Conservation (phyloP, 2,797 vertebrate genomes). For the Darevskia mixta region DNA sequence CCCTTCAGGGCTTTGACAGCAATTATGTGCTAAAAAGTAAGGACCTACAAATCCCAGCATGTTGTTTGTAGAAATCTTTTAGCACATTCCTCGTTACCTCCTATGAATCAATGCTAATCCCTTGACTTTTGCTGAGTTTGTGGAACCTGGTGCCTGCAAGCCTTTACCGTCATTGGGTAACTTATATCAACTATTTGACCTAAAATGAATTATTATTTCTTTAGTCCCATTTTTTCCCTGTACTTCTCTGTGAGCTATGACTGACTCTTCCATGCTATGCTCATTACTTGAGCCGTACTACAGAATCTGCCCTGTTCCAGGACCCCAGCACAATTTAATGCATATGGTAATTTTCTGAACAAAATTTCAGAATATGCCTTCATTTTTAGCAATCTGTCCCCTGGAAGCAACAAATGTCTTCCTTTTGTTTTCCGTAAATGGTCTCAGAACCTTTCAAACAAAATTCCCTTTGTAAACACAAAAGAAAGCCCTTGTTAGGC, state of each 20-base stretch:
- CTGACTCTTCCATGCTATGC: fast-evolving
- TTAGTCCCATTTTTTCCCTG: not conserved
- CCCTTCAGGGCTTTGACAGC: not conserved
- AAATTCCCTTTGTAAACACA: not conserved
- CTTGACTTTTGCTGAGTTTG: not conserved
- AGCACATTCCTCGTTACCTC: not conserved
- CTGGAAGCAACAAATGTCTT: not conserved
- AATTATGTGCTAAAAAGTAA: not conserved
- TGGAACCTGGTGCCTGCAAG: not conserved
- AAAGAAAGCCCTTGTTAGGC: not conserved
- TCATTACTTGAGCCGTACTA: not conserved
- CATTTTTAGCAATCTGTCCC: not conserved
- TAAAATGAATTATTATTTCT: not conserved
- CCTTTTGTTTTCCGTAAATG: not conserved
- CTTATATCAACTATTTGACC: not conserved
- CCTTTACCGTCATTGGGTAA: not conserved
- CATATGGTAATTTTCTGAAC: not conserved
- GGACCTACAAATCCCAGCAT: not conserved
- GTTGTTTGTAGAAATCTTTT: slow-evolving; percentile 6
- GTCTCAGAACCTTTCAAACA: not conserved
- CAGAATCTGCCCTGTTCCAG: not conserved
- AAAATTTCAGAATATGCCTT: not conserved
- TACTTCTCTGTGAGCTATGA: not conserved
- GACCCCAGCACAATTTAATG: not conserved
- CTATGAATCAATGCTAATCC: slow-evolving; percentile 12